These are phyloP conservation scores for Diarsia rubi DNA, from an alignment of 2,888 invertebrate genomes.

Conservation along the genomic window DNA sequence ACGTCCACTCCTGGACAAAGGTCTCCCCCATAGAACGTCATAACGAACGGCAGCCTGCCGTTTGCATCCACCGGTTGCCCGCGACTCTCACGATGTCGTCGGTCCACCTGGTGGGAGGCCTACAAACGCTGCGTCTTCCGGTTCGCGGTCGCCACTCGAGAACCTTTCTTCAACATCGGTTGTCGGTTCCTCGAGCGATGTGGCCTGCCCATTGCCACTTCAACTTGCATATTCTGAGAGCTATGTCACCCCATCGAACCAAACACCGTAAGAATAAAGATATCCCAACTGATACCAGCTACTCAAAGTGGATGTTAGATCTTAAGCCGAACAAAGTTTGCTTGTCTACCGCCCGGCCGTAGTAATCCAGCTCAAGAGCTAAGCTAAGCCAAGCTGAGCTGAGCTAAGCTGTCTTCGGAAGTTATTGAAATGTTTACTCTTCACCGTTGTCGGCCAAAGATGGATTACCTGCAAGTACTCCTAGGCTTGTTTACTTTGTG, in stretches of 20 bases:
- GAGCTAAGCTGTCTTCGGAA: conserved; percentile 52
- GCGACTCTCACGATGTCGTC: too few relatives aligned
- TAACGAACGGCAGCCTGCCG: too few relatives aligned
- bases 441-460: conserved; percentile 52
- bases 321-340: conserved; percentile 56
- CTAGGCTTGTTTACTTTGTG: conserved; percentile 52
- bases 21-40: too few relatives aligned
- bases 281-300: conserved; percentile 7
- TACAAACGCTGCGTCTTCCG: too few relatives aligned
- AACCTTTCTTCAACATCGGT: too few relatives aligned
- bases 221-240: too few relatives aligned
- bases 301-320: conserved; percentile 47
- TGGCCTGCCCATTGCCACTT: too few relatives aligned
- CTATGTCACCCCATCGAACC: background rate
- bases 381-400: conserved; percentile 48
- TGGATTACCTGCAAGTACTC: conserved; percentile 56
- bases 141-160: too few relatives aligned
- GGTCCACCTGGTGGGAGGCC: too few relatives aligned
- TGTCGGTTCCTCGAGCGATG: too few relatives aligned
- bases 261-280: background rate
- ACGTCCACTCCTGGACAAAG: too few relatives aligned
- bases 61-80: too few relatives aligned
- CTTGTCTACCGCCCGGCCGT: conserved; percentile 33
- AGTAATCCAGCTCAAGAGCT: conserved; percentile 60
- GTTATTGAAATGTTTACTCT: conserved; percentile 64